Conservation (phyloP, 2,113 vertebrate genomes). For the Steatornis caripensis region DNA sequence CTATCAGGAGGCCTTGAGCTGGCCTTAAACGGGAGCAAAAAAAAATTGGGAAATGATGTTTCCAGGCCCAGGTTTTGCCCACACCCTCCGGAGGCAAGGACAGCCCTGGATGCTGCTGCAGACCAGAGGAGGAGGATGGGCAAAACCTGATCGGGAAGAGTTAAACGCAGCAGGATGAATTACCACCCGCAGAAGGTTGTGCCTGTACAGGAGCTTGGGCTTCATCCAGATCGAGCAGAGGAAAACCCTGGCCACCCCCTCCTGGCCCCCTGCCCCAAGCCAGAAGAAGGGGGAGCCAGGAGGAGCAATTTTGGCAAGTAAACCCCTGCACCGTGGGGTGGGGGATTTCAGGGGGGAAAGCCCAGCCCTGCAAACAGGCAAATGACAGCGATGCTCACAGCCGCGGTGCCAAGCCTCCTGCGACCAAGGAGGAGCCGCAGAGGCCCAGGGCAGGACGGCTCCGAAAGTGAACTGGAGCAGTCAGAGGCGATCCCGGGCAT, state of each 20-base stretch:
- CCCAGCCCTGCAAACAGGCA: not conserved
- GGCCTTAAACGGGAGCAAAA: not conserved
- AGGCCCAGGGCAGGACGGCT: not conserved
- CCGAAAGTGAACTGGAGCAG: not conserved
- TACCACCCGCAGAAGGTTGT: not conserved
- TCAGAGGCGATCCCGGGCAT: not conserved
- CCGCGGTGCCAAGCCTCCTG: not conserved
- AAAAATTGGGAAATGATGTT: not conserved
- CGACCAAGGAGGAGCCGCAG: accelerated
- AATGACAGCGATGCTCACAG: not conserved
- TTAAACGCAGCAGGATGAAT: not conserved
- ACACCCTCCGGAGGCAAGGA: not conserved
- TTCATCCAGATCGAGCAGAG: no score
- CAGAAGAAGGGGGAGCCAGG: not conserved
- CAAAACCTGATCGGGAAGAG: not conserved
- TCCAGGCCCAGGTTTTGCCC: not conserved
- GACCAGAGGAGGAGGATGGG: not conserved
- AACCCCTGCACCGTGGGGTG: not conserved
- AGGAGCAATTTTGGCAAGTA: not conserved
- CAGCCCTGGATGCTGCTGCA: not conserved
- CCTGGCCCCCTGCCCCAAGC: not conserved
- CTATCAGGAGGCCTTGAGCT: not conserved
- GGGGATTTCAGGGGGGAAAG: no score
- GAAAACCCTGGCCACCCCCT: not conserved
- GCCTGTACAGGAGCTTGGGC: not conserved